These are phyloP conservation scores for Toxostoma redivivum DNA, from an alignment of 2,113 vertebrate species.

Conservation along the genomic window DNA sequence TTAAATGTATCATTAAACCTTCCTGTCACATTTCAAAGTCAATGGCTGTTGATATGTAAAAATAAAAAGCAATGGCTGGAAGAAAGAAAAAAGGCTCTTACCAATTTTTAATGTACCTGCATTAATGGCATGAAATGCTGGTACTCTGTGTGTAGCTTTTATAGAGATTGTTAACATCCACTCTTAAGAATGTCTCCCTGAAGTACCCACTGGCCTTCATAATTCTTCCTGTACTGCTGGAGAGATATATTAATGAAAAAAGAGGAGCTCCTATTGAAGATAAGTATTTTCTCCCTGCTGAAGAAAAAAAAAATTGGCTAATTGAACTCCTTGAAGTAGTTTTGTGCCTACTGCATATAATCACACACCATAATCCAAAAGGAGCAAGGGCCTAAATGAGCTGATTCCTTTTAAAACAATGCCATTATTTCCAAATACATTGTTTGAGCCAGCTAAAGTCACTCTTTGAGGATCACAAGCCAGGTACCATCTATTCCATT, in stretches of 20 bases:
- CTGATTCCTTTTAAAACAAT: not conserved
- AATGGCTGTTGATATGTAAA: not conserved
- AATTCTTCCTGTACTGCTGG: not conserved
- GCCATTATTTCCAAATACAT: not conserved
- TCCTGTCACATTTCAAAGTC: not conserved
- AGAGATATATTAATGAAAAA: not conserved
- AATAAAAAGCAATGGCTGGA: slow-evolving; percentile 45
- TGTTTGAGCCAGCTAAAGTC: not conserved
- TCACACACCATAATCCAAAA: not conserved
- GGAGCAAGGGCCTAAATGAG: not conserved
- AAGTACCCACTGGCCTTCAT: not conserved
- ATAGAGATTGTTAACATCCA: not conserved
- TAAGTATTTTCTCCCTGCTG: not conserved
- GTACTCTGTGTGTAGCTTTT: not conserved
- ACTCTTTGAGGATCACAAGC: not conserved
- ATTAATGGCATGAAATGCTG: not conserved
- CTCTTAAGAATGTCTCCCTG: not conserved
- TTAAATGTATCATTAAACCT: not conserved
- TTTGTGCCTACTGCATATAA: not conserved
- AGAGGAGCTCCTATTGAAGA: not conserved
- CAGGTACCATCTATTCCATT: not conserved
- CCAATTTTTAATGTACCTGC: not conserved
- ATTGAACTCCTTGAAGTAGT: not conserved
- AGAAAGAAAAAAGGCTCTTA: slow-evolving; percentile 24
- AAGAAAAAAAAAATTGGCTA: not conserved